Evolutionary conservation across 2,113 vertebrate species (phyloP).

Genomic region (Pelecanoides urinatrix): DNA sequence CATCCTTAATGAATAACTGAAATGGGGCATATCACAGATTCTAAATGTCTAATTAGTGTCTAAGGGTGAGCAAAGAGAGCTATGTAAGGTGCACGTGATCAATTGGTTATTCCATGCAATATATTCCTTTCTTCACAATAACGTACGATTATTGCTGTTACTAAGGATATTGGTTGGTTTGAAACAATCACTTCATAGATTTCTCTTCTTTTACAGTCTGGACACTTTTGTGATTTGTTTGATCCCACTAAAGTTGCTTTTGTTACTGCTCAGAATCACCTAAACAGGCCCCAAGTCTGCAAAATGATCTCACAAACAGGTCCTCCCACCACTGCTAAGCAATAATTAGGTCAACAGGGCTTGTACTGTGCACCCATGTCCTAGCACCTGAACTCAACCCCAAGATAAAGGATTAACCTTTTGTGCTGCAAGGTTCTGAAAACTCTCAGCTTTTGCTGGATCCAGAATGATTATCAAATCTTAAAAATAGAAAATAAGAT

Average conservation of each 20-base stretch:
- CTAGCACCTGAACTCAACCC: background rate
- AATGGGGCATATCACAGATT: background rate
- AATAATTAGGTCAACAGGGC: background rate
- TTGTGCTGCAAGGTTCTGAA: background rate
- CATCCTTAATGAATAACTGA: background rate
- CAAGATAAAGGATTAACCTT: background rate
- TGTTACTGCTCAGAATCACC: background rate
- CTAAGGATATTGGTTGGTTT: background rate
- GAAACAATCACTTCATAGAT: background rate
- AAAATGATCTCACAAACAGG: background rate
- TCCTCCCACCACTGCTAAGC: background rate
- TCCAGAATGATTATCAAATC: background rate
- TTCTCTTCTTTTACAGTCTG: background rate
- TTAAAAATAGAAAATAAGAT: background rate
- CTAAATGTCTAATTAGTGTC: background rate
- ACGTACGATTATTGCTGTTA: background rate
- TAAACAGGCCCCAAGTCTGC: background rate
- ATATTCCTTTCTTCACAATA: background rate
- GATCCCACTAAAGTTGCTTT: background rate
- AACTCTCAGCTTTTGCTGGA: background rate
- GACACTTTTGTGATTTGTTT: background rate
- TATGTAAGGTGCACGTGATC: background rate
- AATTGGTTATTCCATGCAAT: background rate
- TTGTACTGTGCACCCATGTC: fast-evolving
- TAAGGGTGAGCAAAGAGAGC: background rate